Conservation (phyloP, 1,140 invertebrate species). For the Drosophila oshimai region DNA sequence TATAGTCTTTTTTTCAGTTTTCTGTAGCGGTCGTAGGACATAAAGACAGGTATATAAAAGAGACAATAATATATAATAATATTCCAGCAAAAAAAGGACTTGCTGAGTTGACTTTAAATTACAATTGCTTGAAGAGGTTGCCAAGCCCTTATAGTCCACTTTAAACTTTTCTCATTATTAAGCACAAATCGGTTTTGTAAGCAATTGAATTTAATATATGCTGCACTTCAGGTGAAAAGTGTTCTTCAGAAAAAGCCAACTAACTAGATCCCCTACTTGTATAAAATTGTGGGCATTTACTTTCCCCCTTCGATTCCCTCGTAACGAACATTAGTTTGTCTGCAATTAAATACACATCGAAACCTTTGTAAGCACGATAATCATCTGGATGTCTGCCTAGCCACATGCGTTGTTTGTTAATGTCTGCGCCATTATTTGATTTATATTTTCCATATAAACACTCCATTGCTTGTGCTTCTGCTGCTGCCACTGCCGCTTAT, state of each 20-base stretch:
- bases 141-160: neutral
- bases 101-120: no score
- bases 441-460: constrained; percentile 68
- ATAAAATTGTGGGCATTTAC: neutral
- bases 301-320: neutral
- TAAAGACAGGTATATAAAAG: no score
- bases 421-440: constrained; percentile 63
- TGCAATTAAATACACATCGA: constrained; percentile 48
- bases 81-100: no score
- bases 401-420: constrained; percentile 52
- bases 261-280: neutral
- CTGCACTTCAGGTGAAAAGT: constrained; percentile 3
- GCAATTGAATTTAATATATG: neutral
- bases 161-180: neutral
- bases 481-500: constrained; percentile 23
- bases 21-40: no score
- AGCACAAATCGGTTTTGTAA: neutral
- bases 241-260: neutral
- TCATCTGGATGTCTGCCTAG: constrained; percentile 39
- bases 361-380: constrained; percentile 41
- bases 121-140: no score
- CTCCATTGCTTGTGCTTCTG: constrained; percentile 33
- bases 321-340: constrained; percentile 3
- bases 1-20: no score
- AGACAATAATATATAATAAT: no score